A percentile compares a stretch with the other conserved stretches of the same genome.
Evolutionary conservation across 2,113 vertebrate genomes (phyloP).

Genomic region (Eublepharis macularius): DNA sequence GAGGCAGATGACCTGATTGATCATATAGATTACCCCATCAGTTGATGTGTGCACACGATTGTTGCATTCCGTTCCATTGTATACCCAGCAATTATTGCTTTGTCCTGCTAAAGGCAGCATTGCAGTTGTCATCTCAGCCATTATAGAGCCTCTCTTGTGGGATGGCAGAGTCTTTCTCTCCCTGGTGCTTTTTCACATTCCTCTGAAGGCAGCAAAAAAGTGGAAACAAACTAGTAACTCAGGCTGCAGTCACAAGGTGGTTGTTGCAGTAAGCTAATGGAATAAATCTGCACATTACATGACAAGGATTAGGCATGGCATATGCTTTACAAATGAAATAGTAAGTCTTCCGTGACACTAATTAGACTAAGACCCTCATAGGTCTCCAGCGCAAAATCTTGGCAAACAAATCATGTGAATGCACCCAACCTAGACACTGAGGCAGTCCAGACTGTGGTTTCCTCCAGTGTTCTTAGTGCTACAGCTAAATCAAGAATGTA

Average conservation of each 20-base stretch:
- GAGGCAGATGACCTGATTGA: constrained; percentile 71
- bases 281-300: neutral
- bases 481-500: too few species aligned
- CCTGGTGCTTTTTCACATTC: neutral
- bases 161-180: neutral
- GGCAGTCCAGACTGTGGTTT: too few species aligned
- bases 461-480: too few species aligned
- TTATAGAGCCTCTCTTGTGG: constrained; percentile 37
- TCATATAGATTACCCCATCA: constrained; percentile 46
- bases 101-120: neutral
- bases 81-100: constrained; percentile 15
- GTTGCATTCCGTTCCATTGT: neutral
- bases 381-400: too few species aligned
- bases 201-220: constrained; percentile 51
- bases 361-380: too few species aligned
- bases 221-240: neutral
- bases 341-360: too few species aligned
- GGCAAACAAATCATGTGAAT: too few species aligned
- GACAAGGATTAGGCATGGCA: too few species aligned
- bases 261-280: neutral
- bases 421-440: too few species aligned
- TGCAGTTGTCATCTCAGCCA: neutral
- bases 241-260: neutral
- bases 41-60: neutral
- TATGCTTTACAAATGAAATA: too few species aligned